Conservation (phyloP, 35 echinoderm and acorn worm species). For the Apostichopus californicus region DNA sequence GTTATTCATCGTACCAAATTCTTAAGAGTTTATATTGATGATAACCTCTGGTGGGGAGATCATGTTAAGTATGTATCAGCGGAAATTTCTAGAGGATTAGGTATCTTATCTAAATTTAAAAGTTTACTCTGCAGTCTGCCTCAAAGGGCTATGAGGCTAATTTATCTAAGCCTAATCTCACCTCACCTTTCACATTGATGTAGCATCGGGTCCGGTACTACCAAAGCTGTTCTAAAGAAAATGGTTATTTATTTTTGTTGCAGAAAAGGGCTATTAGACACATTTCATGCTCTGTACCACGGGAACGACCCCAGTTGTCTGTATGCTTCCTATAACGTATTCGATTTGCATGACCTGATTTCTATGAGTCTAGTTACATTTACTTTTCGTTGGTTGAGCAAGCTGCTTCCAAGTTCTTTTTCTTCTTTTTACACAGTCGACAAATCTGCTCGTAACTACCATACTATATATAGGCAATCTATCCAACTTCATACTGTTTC, state of each 20-base stretch:
- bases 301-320: not conserved
- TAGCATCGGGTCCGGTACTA: not conserved
- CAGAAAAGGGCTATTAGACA: not conserved
- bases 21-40: not conserved
- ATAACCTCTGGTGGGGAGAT: not conserved
- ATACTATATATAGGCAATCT: not conserved
- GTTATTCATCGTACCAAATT: not conserved
- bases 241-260: not conserved
- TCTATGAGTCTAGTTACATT: not conserved
- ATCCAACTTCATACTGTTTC: not conserved
- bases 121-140: slow-evolving; percentile 5
- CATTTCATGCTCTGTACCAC: not conserved
- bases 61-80: not conserved
- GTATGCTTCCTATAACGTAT: not conserved
- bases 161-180: not conserved
- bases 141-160: not conserved
- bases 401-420: not conserved
- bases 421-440: not conserved
- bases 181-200: not conserved
- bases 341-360: not conserved
- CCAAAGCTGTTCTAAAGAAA: not conserved
- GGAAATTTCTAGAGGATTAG: not conserved
- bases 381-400: not conserved
- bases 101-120: slow-evolving; percentile 15
- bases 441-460: not conserved